These are phyloP conservation scores for Ictidomys tridecemlineatus DNA, from an alignment of 2,113 vertebrate genomes.

Conservation along the genomic window DNA sequence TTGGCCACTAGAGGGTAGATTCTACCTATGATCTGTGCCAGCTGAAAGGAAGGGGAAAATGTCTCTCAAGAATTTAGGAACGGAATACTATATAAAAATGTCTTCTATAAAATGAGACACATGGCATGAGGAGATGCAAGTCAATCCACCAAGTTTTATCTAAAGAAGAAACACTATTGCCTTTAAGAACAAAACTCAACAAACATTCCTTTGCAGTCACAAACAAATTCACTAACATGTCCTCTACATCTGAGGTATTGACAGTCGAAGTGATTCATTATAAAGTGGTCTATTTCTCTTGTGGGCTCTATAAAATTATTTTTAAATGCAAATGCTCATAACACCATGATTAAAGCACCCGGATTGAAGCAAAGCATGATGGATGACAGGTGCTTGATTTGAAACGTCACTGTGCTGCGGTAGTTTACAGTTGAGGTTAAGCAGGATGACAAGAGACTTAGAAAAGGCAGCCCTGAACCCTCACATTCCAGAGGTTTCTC, in stretches of 20 bases:
- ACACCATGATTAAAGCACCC: background rate
- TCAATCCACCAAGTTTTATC: background rate
- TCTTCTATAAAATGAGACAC: background rate
- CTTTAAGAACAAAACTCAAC: conserved; percentile 16
- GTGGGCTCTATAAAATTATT: background rate
- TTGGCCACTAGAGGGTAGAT: conserved; percentile 88
- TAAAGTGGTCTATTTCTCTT: background rate
- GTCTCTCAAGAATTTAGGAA: background rate
- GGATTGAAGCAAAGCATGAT: background rate
- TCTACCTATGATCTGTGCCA: conserved; percentile 67
- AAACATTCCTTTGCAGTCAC: background rate
- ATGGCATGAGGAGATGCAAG: background rate
- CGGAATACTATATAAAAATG: background rate
- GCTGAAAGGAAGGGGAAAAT: background rate
- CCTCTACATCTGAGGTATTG: background rate
- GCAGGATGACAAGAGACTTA: background rate
- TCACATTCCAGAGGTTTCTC: background rate
- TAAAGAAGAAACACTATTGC: background rate
- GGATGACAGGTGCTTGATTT: background rate
- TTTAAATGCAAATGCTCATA: background rate
- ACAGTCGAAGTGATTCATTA: background rate
- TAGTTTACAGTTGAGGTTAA: background rate
- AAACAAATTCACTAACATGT: background rate
- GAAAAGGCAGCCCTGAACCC: background rate
- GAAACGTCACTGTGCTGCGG: background rate